Percentiles rank a stretch among this genome's conserved stretches.
These are phyloP conservation scores for Ganaspis brasiliensis DNA, from an alignment of 2,888 invertebrate genomes.

Conservation along the genomic window DNA sequence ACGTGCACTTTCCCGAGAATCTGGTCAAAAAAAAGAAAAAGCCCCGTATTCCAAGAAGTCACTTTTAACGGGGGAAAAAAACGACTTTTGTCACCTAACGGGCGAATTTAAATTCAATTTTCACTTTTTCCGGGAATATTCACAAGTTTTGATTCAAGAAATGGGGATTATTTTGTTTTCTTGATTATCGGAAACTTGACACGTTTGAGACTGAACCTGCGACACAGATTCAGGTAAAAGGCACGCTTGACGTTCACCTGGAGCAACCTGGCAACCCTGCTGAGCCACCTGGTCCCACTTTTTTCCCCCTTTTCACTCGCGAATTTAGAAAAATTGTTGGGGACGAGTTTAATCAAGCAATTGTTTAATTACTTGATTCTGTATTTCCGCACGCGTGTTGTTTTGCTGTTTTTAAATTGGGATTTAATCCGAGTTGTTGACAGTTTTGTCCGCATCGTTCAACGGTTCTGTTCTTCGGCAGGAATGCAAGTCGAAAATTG, in stretches of 20 bases:
- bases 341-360: not conserved
- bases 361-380: not conserved
- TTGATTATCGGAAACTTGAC: not conserved
- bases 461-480: constrained; percentile 16
- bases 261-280: constrained; percentile 41
- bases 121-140: not conserved
- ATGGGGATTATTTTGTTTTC: not conserved
- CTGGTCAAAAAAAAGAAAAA: not conserved
- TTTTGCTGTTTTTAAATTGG: not conserved
- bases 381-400: not conserved
- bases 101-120: too few species aligned
- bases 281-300: constrained; percentile 29
- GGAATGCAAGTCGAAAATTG: constrained; percentile 36
- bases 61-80: too few species aligned
- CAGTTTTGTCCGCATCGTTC: not conserved
- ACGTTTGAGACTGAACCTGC: not conserved
- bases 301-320: not conserved
- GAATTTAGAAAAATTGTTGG: not conserved
- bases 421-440: not conserved
- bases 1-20: not conserved
- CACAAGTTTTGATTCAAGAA: not conserved
- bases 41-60: too few species aligned
- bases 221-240: constrained; percentile 29
- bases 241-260: constrained; percentile 41
- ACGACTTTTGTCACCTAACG: not conserved